These are phyloP conservation scores for Troilus luridus DNA, from an alignment of 2,888 invertebrate species.

Conservation along the genomic window DNA sequence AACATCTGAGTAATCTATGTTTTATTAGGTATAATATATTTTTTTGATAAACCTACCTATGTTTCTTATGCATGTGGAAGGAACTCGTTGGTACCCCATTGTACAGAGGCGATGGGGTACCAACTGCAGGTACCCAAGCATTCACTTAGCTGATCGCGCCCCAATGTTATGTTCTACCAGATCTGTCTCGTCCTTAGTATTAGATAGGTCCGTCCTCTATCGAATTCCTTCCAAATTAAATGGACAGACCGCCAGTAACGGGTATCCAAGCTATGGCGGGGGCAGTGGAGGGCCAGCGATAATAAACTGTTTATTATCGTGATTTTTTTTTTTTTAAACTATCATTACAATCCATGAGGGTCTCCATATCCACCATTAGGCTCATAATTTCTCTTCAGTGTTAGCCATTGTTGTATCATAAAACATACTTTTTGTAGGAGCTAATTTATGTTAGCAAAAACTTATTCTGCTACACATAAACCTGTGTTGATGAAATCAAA, in stretches of 20 bases:
- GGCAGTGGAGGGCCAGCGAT: not conserved
- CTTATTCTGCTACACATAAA: too few relatives aligned
- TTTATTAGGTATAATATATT: not conserved
- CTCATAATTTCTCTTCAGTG: too few relatives aligned
- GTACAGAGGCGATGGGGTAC: not conserved
- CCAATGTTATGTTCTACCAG: not conserved
- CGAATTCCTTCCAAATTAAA: conserved; percentile 19
- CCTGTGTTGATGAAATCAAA: too few relatives aligned
- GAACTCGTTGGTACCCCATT: not conserved
- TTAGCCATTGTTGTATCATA: too few relatives aligned
- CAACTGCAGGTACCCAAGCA: not conserved
- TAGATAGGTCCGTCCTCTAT: not conserved
- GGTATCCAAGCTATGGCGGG: not conserved
- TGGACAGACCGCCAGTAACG: not conserved
- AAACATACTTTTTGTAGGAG: too few relatives aligned
- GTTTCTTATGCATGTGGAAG: not conserved
- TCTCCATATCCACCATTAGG: too few relatives aligned
- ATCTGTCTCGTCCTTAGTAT: not conserved
- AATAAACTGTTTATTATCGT: not conserved
- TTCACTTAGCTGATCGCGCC: not conserved
- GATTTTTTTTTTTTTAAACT: not conserved
- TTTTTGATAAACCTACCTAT: not conserved
- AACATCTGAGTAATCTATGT: too few relatives aligned
- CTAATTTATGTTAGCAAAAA: too few relatives aligned
- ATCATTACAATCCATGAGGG: too few relatives aligned